Evolutionary conservation across 2,113 vertebrate species (phyloP).

Genomic region (Diadophis punctatus): DNA sequence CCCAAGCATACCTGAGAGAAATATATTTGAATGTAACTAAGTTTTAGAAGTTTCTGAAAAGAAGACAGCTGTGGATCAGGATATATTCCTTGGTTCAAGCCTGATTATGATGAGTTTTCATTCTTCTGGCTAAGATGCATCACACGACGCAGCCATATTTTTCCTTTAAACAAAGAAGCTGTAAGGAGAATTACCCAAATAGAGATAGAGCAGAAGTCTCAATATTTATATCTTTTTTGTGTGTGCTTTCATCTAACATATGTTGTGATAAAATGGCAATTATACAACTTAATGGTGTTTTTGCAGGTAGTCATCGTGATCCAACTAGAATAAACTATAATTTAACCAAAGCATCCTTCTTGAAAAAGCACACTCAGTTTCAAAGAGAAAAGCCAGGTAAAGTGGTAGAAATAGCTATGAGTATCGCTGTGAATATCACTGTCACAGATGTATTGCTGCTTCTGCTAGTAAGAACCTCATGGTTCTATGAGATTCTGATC

Average conservation of each 20-base stretch:
- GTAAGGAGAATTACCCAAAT: not conserved
- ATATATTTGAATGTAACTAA: not conserved
- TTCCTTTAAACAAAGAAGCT: not conserved
- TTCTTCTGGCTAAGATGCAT: not conserved
- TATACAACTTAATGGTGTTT: conserved; percentile 14
- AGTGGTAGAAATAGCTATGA: not conserved
- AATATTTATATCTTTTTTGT: not conserved
- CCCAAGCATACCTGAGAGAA: not conserved
- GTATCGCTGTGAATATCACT: too few species aligned
- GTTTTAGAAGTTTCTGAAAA: not conserved
- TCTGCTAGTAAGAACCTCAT: not conserved
- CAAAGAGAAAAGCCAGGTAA: conserved; percentile 69
- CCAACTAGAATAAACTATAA: conserved; percentile 53
- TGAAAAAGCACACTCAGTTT: conserved; percentile 70
- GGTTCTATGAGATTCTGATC: not conserved
- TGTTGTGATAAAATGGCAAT: not conserved
- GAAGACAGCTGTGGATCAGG: not conserved
- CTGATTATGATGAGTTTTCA: not conserved
- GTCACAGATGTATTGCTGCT: not conserved
- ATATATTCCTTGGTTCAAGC: too few species aligned
- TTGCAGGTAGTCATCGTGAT: conserved; percentile 65
- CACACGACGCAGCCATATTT: not conserved
- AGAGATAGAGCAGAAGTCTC: not conserved
- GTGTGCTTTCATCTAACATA: not conserved
- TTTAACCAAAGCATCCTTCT: conserved; percentile 49